These are phyloP conservation scores for Perca flavescens DNA, from an alignment of 2,113 vertebrate species.

Conservation along the genomic window DNA sequence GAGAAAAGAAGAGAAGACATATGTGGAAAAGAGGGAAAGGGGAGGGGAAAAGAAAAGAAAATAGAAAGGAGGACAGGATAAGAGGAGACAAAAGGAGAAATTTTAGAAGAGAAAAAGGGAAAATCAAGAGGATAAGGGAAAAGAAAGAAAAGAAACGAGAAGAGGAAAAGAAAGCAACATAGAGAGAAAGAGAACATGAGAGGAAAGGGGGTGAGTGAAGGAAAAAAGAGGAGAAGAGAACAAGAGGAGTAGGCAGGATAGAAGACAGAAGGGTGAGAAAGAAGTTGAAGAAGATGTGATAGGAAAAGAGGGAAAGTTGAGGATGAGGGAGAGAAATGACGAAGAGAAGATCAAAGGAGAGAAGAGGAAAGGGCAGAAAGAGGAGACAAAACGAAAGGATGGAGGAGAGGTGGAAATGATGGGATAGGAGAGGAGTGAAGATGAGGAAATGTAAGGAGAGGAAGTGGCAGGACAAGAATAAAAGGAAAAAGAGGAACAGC, in stretches of 20 bases:
- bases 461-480: not conserved
- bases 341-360: not conserved
- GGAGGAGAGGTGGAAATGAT: not conserved
- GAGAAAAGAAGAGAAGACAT: not conserved
- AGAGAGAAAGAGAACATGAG: too few relatives aligned
- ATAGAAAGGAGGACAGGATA: not conserved
- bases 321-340: too few relatives aligned
- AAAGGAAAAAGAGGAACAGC: too few relatives aligned
- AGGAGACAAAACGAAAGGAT: not conserved
- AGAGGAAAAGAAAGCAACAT: not conserved
- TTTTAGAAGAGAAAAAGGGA: not conserved
- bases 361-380: not conserved
- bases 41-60: too few relatives aligned
- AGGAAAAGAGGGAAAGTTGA: not conserved
- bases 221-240: not conserved
- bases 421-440: not conserved
- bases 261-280: not conserved
- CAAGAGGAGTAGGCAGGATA: too few relatives aligned
- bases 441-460: not conserved
- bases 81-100: not conserved
- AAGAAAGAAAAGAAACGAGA: not conserved
- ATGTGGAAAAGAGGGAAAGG: not conserved
- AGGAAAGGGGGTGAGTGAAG: not conserved
- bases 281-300: not conserved
- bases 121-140: not conserved